Evolutionary conservation across 2,113 vertebrate genomes (phyloP), one percentile per base, ranked within the genome.

Genomic region (Holacanthus passer): DNA sequence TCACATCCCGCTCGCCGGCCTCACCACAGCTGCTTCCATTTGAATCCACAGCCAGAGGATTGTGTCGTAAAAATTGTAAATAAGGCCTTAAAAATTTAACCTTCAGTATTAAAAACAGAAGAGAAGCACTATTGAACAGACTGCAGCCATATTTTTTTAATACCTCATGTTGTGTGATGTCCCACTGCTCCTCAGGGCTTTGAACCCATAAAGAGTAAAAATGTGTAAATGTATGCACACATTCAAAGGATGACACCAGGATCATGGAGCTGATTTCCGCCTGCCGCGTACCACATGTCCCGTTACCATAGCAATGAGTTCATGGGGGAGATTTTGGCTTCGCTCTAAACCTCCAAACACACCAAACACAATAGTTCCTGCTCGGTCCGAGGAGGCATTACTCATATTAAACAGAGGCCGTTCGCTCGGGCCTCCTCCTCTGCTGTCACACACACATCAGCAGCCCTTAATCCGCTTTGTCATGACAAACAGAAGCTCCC

Each of bases 401-500:
- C 79, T 83, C 84, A 87, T 86, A 89, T 90, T 93, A 91, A 93
- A 81, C 79, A 86, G 88, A 58, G 81, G 29, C 74, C 48, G 74
- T 72, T 88, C 66, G 2, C 41, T 56, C 84, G 41, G 66, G 35
- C 71, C 39, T 77, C 48, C 35, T 22, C 64, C 48, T 64, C 71
- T 65, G 81, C 80, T 63, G 78, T 53, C 69, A 58, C 79, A 82
- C 79, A 81, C 78, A 71, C 78, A 77, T 86, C 50, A 58, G 29
- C 37, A 24, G 39, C 59, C 48, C 62, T 37, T 92, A 94, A 95
- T 94, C 93, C 84, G 82, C 90, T 94, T 94, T 81, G 87, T 82
- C 73, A 41, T 52, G 63, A 85, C 83, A 85, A 84, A 84, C 65
- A 82, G 32, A 50, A 59, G 71, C 81, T 82, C 77, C 58, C 27